phyloP scores from a whole-genome alignment of 2,888 invertebrate species.

The Anorthoa munda region DNA sequence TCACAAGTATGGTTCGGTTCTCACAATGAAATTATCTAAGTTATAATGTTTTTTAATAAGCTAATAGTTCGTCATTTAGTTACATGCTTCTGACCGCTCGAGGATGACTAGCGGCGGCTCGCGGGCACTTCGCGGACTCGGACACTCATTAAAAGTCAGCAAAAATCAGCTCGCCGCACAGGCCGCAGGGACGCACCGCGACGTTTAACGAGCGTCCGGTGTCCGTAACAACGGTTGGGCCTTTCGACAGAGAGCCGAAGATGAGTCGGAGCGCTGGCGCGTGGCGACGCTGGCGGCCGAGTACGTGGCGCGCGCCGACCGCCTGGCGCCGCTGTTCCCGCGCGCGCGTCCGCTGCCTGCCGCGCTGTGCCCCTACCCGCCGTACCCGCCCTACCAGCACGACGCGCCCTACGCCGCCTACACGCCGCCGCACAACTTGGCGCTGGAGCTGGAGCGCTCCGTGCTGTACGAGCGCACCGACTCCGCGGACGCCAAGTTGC shows the following conservation, averaged over 20 bases:
- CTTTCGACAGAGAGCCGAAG: conserved; percentile 66
- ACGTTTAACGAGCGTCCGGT: conserved; percentile 54
- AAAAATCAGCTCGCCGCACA: conserved; percentile 38
- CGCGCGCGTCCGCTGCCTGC: conserved; percentile 81
- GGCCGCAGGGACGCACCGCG: conserved; percentile 49
- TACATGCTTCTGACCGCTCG: neutral
- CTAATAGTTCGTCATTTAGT: conserved; percentile 2
- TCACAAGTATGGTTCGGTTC: conserved; percentile 26
- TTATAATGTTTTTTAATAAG: neutral
- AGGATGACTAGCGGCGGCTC: conserved; percentile 54
- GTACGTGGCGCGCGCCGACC: conserved; percentile 83
- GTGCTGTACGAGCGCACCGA: conserved; percentile 66
- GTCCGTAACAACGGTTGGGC: conserved; percentile 57
- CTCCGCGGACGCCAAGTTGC: conserved; percentile 69
- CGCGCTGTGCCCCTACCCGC: conserved; percentile 73
- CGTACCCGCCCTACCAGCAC: conserved; percentile 58
- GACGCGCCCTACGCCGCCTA: conserved; percentile 64
- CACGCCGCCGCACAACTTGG: conserved; percentile 71
- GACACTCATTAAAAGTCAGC: conserved; percentile 64
- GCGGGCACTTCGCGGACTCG: conserved; percentile 61
- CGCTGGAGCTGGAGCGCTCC: conserved; percentile 74
- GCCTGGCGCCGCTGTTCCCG: conserved; percentile 80
- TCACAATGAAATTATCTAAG: conserved; percentile 15
- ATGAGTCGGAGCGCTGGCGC: conserved; percentile 55
- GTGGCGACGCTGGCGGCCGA: conserved; percentile 74